Evolutionary conservation across 2,888 invertebrate species (phyloP), one percentile per base, ranked within the genome.

Genomic region (Rhaphigaster nebulosa): DNA sequence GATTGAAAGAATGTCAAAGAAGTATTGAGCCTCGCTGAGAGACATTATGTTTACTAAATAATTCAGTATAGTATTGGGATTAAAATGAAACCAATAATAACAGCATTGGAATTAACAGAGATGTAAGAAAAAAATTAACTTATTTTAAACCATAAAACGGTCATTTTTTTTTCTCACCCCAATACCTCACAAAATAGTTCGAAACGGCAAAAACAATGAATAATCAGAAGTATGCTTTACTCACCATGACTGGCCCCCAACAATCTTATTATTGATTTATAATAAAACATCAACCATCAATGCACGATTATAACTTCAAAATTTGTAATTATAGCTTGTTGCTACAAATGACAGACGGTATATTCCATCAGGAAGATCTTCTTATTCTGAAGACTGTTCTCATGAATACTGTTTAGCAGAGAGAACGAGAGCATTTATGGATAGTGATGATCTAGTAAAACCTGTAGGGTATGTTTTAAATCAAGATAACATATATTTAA

Each of bases 381-480:
- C 80, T n/a, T 4, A 2, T 13, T 0, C 54, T 29, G 3, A 26
- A 23, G 29, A 20, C 4, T 89, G 89, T 70, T 26, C n/a, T 4
- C 89, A 89, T n/a, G 60, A 60, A 34, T 89, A 89, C 70, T 89
- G 89, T 70, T n/a, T 89, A n/a, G 60, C 70, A 18, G 29, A 89
- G 70, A 89, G 65, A 89, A 38, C 70, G 20, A 89, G 29, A 41
- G 45, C 5, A 45, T 70, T 45, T 29, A 26, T n/a, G n/a, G 65
- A 45, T 45, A 70, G 70, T 65, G 29, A 65, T 38, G 38, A 70
- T 15, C 26, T 3, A 12, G 0, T 5, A 38, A 88, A 88, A 54
- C 88, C 54, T 88, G 88, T 88, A 1, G 54, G 54, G 88, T 88
- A 88, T 76, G 70, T 38, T 76, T 38, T 76, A 38, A 76, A 76